Evolutionary conservation across 1,140 invertebrate genomes (phyloP).

Genomic region (Pristionchus pacificus): DNA sequence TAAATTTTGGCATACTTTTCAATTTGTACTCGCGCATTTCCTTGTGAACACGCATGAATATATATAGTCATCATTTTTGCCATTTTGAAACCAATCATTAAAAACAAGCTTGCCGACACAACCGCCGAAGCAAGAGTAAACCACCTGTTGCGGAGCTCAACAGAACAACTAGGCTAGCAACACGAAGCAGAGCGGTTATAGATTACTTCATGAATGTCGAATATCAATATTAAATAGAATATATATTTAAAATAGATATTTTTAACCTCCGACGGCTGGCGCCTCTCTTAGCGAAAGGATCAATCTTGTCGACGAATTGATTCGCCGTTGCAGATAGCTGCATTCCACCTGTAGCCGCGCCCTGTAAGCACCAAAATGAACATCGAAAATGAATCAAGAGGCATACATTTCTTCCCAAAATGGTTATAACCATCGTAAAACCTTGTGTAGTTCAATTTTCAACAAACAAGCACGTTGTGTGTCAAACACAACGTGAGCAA

Average conservation of each 20-base stretch:
- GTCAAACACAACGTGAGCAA: background rate
- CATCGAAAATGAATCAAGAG: background rate
- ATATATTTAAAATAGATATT: background rate
- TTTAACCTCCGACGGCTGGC: conserved; percentile 43
- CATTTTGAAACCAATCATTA: too few relatives aligned
- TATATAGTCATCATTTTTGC: too few relatives aligned
- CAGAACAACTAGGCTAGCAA: too few relatives aligned
- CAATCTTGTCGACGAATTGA: conserved; percentile 57
- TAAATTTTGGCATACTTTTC: background rate
- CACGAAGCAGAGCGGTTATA: too few relatives aligned
- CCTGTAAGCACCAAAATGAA: conserved; percentile 22
- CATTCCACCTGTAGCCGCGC: conserved; percentile 52
- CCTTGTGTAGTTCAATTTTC: background rate
- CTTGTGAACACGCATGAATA: too few relatives aligned
- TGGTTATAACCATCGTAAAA: conserved; percentile 9
- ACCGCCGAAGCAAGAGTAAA: too few relatives aligned
- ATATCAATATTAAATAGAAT: too few relatives aligned
- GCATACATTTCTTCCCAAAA: background rate
- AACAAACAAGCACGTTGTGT: background rate
- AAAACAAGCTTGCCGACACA: too few relatives aligned
- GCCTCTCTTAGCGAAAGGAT: conserved; percentile 53
- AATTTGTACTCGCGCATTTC: too few relatives aligned
- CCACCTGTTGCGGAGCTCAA: too few relatives aligned
- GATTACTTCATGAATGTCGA: too few relatives aligned
- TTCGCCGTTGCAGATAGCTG: conserved; percentile 55